Percentiles rank a stretch among this genome's conserved stretches.
Evolutionary conservation across 2,888 invertebrate species (phyloP).

Genomic region (Tetanocera ferruginea): DNA sequence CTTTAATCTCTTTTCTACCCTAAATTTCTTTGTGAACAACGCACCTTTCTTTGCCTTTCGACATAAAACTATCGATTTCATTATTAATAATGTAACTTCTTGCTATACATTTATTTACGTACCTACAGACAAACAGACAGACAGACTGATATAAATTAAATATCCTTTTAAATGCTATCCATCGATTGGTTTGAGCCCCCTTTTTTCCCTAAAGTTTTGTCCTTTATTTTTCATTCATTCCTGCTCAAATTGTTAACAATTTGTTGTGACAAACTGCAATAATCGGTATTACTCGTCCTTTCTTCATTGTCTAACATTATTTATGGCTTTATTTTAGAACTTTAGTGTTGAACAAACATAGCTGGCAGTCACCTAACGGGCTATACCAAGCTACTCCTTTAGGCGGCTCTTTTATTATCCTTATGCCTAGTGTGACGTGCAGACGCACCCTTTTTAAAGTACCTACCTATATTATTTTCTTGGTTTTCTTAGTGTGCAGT

Average conservation of each 20-base stretch:
- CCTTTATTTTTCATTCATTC: not conserved
- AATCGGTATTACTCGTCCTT: not conserved
- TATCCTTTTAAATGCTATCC: not conserved
- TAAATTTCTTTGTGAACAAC: not conserved
- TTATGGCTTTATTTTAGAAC: slow-evolving; percentile 7
- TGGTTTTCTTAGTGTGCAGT: too few relatives aligned
- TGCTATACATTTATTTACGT: not conserved
- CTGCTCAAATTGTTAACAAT: not conserved
- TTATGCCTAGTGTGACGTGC: not conserved
- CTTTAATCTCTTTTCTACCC: too few relatives aligned
- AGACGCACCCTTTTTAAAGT: not conserved
- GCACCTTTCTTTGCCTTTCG: not conserved
- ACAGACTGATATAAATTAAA: not conserved
- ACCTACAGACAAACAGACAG: not conserved
- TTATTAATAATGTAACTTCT: not conserved
- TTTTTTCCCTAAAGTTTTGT: not conserved
- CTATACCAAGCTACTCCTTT: not conserved
- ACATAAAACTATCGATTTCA: slow-evolving; percentile 3
- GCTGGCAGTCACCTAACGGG: not conserved
- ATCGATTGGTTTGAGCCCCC: not conserved
- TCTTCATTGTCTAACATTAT: slow-evolving; percentile 7
- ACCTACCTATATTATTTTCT: not conserved
- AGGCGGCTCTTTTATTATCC: not conserved
- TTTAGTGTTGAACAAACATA: not conserved
- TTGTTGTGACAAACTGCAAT: slow-evolving; percentile 37